Conservation (phyloP, 2,797 vertebrate species). For the Sebastes wilsoni region DNA sequence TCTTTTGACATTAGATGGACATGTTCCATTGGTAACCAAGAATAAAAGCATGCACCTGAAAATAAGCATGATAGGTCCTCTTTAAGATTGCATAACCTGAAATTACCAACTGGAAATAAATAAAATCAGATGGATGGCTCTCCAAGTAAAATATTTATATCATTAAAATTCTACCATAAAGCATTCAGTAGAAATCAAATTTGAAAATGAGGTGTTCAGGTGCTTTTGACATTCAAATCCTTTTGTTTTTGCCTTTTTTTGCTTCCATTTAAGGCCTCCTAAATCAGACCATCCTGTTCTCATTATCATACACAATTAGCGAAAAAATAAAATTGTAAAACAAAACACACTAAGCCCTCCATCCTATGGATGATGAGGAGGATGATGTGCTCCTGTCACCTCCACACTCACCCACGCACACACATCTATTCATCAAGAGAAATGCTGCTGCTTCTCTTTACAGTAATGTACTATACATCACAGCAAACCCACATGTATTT, state of each 20-base stretch:
- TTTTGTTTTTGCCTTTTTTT: background rate
- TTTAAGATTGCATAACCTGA: background rate
- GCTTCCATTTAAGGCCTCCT: background rate
- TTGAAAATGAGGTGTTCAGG: background rate
- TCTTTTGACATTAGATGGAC: too few species aligned
- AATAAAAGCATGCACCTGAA: too few species aligned
- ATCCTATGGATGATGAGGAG: background rate
- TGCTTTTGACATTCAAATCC: background rate
- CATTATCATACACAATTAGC: background rate
- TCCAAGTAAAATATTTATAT: background rate
- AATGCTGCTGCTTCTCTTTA: conserved; percentile 1
- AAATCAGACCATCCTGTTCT: background rate
- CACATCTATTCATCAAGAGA: background rate
- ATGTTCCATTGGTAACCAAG: too few species aligned
- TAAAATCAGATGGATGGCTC: background rate
- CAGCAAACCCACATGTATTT: background rate
- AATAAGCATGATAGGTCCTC: too few species aligned
- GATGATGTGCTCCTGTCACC: background rate
- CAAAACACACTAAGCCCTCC: background rate
- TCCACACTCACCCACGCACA: background rate
- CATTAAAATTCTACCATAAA: background rate
- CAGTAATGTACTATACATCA: background rate
- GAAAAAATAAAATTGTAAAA: background rate
- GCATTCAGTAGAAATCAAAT: background rate
- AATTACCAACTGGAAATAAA: background rate